Base-by-base conservation (phyloP, 2,113 vertebrate genomes). In the Gallinago undulata region DNA sequence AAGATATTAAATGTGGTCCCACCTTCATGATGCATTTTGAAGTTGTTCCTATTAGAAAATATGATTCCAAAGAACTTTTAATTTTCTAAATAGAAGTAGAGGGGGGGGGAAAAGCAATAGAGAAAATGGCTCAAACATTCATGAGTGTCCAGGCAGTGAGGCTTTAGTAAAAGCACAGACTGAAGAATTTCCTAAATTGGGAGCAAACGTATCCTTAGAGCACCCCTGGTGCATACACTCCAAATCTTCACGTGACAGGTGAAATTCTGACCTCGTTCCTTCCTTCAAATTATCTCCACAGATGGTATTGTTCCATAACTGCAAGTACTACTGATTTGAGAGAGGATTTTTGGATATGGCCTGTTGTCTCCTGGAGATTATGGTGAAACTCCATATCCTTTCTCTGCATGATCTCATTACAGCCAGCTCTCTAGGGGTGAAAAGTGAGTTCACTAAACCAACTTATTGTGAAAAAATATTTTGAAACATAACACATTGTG, bases 391-490 rank as follows among this genome's bases (percentile, higher is more conserved):
- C 84, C 76, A 89, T 92, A 76, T 79, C 89, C 74, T 93, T 95
- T 93, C 87, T 87, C 74, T 69, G 48, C 35, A 35, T 93, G 94
- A 94, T 94, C 77, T 96, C 75, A 85, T 96, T 97, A 91, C 77
- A 82, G 63, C 77, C 63, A 89, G 8, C 63, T 92, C 94, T 92
- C 91, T 27, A 69, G 84, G 62, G 89, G 5, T 87, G 73, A 89
- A 95, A 94, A 94, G 80, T 53, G 86, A 97, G 89, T 96, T 89
- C 92, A 73, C 91, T 89, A 87, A 91, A 96, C 37, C 81, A 95
- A 94, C 57, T 89, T 89, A 93, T 90, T 96, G 84, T 96, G 96
- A 97, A 95, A 95, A 93, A 96, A 96, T 96, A 93, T 96, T 96
- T 90, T 96, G 95, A 97, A 96, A 96, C 73, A 50, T 87, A 87